Base-by-base conservation (phyloP, 2,888 invertebrate species). In the Acanthopleura granulata region DNA sequence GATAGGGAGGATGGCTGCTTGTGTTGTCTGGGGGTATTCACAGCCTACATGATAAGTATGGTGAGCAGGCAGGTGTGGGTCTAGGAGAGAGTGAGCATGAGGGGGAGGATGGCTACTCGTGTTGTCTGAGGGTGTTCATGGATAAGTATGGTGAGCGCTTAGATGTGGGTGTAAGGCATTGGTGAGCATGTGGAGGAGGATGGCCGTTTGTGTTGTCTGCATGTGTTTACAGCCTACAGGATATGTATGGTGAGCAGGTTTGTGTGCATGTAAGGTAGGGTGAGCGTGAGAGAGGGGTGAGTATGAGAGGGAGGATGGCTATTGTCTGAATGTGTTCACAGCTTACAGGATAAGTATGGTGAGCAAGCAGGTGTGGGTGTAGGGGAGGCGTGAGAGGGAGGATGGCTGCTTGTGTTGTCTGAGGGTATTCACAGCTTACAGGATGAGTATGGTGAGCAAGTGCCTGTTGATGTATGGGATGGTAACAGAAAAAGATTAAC, bases 261-360 rank as follows among this genome's bases (percentile, higher is more conserved):
- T 3, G 40, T 40, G 40, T 40, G 40, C 4, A 40, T 6, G 9
- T 40, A 40, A 9, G 40, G 40, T 6, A 40, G 40, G 3, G 84
- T 69, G 80, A 84, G 12, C 72, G 74, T 11, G 85, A 82, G 18
- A 82, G 81, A 71, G 84, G 85, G 57, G 83, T 84, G 62, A 79
- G 79, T 25, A 80, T 87, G 49, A 76, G 77, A 25, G 80, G 83
- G 49, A 78, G n/a, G 78, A 83, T 73, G 86, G 86, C 15, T 84
- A 83, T 49, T 88, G 87, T 77, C 79, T 84, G 9, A 79, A 86
- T 30, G 83, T 89, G 15, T 82, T 88, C 73, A 85, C 85, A 40
- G 85, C 85, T 22, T 89, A 84, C 79, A 85, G 85, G 75, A 85
- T 89, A 49, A 81, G 88, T 51, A 78, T 83, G 78, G 88, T 88